Evolutionary conservation across 2,113 vertebrate genomes (phyloP), one percentile per base, ranked within the genome.

Genomic region (Neoarius graeffei): DNA sequence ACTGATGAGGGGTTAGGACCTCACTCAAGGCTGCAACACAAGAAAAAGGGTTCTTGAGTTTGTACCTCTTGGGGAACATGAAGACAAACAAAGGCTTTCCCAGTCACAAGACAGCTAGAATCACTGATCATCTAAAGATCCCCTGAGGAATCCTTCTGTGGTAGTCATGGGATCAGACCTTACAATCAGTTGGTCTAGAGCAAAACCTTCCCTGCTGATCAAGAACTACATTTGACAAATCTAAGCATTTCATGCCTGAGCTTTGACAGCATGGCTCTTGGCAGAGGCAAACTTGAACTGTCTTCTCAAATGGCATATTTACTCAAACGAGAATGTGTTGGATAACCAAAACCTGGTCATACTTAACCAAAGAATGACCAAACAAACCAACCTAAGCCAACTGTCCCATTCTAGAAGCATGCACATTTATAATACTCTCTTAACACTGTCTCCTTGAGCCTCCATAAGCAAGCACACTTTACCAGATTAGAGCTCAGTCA

Each of bases 251-350:
- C 42, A 42, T 42, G 42, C 42, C 42, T 42, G 42, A 35, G 74
- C 48, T 52, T 62, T 79, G 56, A 74, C 30, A 50, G 35, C 67
- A n/a, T 19, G 42, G 48, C 15, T 82, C 23, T 50, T 69, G 79
- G 84, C 48, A 82, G 66, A 30, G 52, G 20, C 15, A 73, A 82
- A 30, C 56, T 30, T 35, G 9, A 74, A 48, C 71, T 23, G 6
- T n/a, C 81, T 76, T 88, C 81, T 77, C 81, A 66, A n/a, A 50
- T 56, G 77, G n/a, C 62, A 69, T 15, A 7, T 67, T 86, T 86
- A 77, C 81, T 86, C 77, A 85, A 82, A 74, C 27, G 50, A 66
- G 77, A 42, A 82, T 62, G 27, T 14, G 79, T 42, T 71, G 35
- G 66, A 89, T n/a, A 14, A 79, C 59, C 35, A 77, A 84, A 77